Conservation (phyloP, 2,797 vertebrate genomes). For the Euthynnus affinis region DNA sequence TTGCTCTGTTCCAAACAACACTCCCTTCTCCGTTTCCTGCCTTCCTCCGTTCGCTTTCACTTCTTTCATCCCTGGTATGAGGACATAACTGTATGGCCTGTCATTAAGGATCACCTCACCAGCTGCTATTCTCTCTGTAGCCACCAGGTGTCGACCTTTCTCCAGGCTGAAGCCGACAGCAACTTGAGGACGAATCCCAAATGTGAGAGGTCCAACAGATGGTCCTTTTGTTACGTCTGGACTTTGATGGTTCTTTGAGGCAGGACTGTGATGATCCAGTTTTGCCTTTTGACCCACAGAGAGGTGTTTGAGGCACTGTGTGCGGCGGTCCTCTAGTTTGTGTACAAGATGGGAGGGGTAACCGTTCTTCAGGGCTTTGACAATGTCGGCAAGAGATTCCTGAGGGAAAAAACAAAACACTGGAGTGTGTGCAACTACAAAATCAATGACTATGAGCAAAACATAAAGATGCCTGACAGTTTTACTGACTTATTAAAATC, state of each 20-base stretch:
- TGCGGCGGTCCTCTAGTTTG: slow-evolving; percentile 89
- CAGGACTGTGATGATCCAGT: slow-evolving; percentile 9
- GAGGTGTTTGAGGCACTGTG: slow-evolving; percentile 86
- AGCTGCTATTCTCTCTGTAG: slow-evolving; percentile 82
- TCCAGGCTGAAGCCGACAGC: slow-evolving; percentile 80
- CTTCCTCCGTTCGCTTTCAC: slow-evolving; percentile 30
- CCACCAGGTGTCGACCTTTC: slow-evolving; percentile 92
- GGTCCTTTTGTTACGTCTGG: slow-evolving; percentile 35
- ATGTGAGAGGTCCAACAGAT: slow-evolving; percentile 57
- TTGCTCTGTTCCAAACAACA: slow-evolving; percentile 77
- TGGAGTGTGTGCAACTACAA: neutral
- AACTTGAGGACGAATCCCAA: slow-evolving; percentile 78
- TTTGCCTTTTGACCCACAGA: slow-evolving; percentile 61
- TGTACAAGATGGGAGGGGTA: slow-evolving; percentile 89
- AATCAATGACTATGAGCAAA: slow-evolving; percentile 27
- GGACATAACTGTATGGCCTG: slow-evolving; percentile 91
- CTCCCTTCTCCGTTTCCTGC: neutral
- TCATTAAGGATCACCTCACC: slow-evolving; percentile 91
- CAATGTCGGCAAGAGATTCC: slow-evolving; percentile 91
- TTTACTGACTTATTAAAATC: neutral
- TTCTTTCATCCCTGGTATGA: slow-evolving; percentile 81
- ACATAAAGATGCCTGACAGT: neutral
- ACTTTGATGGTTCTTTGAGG: slow-evolving; percentile 12
- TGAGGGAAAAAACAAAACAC: slow-evolving; percentile 60
- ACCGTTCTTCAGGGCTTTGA: slow-evolving; percentile 84